Conservation (phyloP, 2,113 vertebrate species). For the Brachyhypopomus gauderio region DNA sequence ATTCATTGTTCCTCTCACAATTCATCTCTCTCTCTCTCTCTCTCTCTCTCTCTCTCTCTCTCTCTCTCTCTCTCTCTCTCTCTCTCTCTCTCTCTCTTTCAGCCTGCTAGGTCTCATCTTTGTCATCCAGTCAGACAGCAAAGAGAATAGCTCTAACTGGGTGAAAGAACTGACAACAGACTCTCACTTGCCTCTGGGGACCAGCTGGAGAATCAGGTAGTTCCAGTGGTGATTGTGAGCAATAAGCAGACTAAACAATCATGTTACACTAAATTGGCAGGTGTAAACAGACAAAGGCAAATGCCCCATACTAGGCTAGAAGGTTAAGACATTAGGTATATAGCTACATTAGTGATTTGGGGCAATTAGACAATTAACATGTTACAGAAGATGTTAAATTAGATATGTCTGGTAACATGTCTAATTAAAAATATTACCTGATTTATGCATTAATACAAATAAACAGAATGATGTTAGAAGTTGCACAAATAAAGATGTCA, state of each 20-base stretch:
- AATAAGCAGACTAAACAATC: neutral
- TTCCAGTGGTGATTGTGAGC: neutral
- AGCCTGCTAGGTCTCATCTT: neutral
- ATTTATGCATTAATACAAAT: too few relatives aligned
- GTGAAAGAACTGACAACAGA: neutral
- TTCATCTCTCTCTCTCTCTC: neutral
- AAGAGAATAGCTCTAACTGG: conserved; percentile 19
- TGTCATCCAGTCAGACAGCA: conserved; percentile 4
- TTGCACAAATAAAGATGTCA: too few relatives aligned
- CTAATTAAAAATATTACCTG: too few relatives aligned
- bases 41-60: neutral
- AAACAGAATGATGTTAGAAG: too few relatives aligned
- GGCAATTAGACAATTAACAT: too few relatives aligned
- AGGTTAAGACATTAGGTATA: too few relatives aligned
- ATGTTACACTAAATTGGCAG: neutral
- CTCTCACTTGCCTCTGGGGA: neutral
- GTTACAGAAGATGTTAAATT: too few relatives aligned
- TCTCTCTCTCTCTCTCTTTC: neutral
- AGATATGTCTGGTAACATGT: too few relatives aligned
- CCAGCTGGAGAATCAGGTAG: neutral
- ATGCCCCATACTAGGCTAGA: neutral
- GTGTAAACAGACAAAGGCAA: neutral
- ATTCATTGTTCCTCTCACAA: neutral
- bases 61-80: conserved; percentile 12
- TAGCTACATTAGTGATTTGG: too few relatives aligned